phyloP scores from a whole-genome alignment of 2,797 vertebrate genomes.

The Acanthurus tractus region DNA sequence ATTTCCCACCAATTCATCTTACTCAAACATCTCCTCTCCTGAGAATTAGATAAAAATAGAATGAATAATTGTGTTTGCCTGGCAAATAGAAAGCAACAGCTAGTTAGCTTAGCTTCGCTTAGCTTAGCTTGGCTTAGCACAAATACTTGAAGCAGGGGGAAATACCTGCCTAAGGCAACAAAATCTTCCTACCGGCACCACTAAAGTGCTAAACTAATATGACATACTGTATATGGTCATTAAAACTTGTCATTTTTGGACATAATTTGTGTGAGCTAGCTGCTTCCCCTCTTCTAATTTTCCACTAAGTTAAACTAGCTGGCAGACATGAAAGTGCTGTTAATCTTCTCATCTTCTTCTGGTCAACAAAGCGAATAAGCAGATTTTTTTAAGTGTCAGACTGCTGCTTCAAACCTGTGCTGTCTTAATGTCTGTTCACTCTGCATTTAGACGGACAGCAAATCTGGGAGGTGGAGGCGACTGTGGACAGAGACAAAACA shows the following conservation, averaged over 20 bases:
- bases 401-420: background rate
- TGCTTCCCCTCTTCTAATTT: background rate
- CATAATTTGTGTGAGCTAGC: background rate
- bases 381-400: background rate
- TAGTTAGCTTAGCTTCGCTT: slow-evolving; percentile 7
- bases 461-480: slow-evolving; percentile 96
- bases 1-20: background rate
- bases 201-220: background rate
- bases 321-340: background rate
- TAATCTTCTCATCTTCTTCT: background rate
- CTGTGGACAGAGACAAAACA: slow-evolving; percentile 95
- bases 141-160: background rate
- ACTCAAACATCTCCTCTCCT: background rate
- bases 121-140: background rate
- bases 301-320: slow-evolving; percentile 9
- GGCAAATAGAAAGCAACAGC: background rate
- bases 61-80: background rate
- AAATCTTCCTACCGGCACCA: background rate
- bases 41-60: background rate
- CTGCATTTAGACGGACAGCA: slow-evolving; percentile 90
- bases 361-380: background rate
- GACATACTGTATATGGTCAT: background rate
- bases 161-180: background rate
- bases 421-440: background rate
- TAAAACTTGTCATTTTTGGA: background rate